These are phyloP conservation scores for Pachydiplax longipennis DNA, from an alignment of 2,888 invertebrate species.

Conservation along the genomic window DNA sequence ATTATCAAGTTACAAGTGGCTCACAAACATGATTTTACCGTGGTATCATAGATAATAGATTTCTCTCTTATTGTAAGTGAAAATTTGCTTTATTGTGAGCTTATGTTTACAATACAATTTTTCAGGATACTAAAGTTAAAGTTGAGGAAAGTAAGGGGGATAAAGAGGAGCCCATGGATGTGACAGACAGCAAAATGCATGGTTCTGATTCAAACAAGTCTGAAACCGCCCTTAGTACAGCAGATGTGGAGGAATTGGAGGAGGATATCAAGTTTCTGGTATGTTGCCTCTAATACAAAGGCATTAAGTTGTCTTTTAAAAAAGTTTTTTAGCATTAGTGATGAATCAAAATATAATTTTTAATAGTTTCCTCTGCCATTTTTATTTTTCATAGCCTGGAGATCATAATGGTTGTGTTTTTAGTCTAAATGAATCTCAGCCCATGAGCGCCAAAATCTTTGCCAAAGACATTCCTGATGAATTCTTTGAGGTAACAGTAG, in stretches of 20 bases:
- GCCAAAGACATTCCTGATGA: constrained; percentile 76
- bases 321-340: no score
- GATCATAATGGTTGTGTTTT: constrained; percentile 79
- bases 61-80: no score
- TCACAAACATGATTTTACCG: no score
- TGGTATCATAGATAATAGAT: no score
- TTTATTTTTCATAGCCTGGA: constrained; percentile 68
- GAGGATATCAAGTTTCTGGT: constrained; percentile 11
- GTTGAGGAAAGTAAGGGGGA: neutral
- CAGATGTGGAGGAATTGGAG: neutral
- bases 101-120: neutral
- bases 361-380: no score
- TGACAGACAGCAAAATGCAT: neutral
- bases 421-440: constrained; percentile 68
- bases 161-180: constrained; percentile 21
- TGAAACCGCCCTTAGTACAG: neutral
- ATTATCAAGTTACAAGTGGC: no score
- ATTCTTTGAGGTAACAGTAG: constrained; percentile 85
- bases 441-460: constrained; percentile 58
- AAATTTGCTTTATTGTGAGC: neutral
- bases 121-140: neutral
- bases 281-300: neutral
- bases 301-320: no score
- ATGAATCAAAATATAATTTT: no score
- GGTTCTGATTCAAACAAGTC: neutral